These are phyloP conservation scores for Saimiri boliviensis DNA, from an alignment of 2,113 vertebrate genomes.

Conservation along the genomic window DNA sequence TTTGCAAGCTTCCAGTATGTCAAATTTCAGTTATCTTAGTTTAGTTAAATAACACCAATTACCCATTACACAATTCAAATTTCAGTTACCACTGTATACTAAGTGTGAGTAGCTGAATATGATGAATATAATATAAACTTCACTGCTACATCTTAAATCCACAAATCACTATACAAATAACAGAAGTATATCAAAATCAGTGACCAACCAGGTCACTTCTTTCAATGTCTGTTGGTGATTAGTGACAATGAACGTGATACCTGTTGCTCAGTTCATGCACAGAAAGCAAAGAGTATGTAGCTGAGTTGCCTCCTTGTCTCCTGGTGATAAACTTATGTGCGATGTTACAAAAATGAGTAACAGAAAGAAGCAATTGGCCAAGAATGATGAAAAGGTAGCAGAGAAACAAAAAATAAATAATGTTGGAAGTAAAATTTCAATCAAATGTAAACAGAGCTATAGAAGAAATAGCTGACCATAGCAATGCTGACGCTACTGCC, in stretches of 20 bases:
- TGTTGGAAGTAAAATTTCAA: conserved; percentile 13
- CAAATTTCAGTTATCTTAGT: conserved; percentile 20
- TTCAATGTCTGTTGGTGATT: not conserved
- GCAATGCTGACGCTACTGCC: not conserved
- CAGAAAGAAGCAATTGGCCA: not conserved
- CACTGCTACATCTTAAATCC: not conserved
- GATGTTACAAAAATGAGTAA: conserved; percentile 34
- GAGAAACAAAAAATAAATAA: conserved; percentile 19
- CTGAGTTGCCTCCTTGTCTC: not conserved
- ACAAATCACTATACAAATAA: conserved; percentile 35
- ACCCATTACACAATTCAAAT: not conserved
- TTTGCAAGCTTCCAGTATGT: not conserved
- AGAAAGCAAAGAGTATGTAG: not conserved
- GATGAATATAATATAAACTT: not conserved
- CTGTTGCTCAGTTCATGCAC: not conserved
- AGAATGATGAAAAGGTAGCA: conserved; percentile 24
- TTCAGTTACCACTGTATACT: not conserved
- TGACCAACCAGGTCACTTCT: not conserved
- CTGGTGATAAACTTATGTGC: not conserved
- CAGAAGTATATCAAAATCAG: not conserved
- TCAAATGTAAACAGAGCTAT: not conserved
- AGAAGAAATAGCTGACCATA: not conserved
- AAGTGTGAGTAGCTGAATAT: not conserved
- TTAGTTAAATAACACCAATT: not conserved
- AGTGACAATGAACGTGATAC: not conserved